Evolutionary conservation across 1,140 invertebrate species (phyloP), one percentile per base, ranked within the genome.

Genomic region (Microplitis demolitor): DNA sequence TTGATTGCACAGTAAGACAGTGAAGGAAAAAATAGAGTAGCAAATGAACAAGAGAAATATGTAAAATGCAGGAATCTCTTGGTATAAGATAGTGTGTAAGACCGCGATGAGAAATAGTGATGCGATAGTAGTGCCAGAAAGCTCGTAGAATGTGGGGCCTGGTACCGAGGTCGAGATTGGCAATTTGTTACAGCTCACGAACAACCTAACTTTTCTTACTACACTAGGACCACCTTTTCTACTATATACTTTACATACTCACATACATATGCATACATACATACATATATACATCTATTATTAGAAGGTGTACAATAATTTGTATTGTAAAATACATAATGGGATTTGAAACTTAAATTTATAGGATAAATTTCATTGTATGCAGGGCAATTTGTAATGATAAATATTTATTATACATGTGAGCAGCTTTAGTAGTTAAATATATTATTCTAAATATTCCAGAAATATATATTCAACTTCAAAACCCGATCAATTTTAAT

Each of bases 181-280:
- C 79, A 78, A 80, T 81, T 81, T 80, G 79, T 80, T 77, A 77
- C 72, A 74, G 70, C 64, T 66, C 64, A 63, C 71, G 60, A 68
- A 73, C 66, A 39, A 58, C 37, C 13, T 60, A 37, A 24, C 68
- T 63, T 53, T 71, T 68, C 60, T 31, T 67, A 16, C 60, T 6
- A 51, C 73, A 33, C 58, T 16, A 24, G 56, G 51, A 63, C 56
- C 67, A 61, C 66, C 37, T 56, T 72, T 51, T 16, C 3, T 33
- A 54, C 71, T 37, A 50, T 72, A 24, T 35, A 24, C 37, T 51
- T n/a, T 31, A 16, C 53, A 24, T 64, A 56, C 51, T 24, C 61
- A 14, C 14, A 31, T 5, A 4, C 13, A 6, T 33, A 24, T 31
- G n/a, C 37, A 68, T 68, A 63, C 24, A 73, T 31, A 34, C 37